A percentile compares a stretch with the other conserved stretches of the same genome.
Evolutionary conservation across 2,888 invertebrate genomes (phyloP).

Genomic region (Caenorhabditis zanzibari): DNA sequence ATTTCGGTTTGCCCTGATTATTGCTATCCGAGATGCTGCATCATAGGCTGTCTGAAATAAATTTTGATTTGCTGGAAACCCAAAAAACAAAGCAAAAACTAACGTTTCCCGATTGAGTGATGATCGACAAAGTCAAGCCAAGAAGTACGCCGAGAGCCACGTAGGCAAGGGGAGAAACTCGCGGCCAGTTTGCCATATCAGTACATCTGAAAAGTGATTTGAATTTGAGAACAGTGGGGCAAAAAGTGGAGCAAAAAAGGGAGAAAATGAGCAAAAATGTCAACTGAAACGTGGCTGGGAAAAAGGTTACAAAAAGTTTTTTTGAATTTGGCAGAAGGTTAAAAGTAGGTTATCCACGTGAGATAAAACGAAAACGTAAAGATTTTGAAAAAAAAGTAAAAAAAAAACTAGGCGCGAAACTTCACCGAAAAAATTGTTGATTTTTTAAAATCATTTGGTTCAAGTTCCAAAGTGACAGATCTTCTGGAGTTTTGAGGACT

Average conservation of each 20-base stretch:
- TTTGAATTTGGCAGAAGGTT: too few species aligned
- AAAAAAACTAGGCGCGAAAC: too few species aligned
- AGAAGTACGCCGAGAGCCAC: conserved; percentile 79
- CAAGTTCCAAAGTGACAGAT: too few species aligned
- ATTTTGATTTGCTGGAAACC: not conserved
- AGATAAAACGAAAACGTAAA: too few species aligned
- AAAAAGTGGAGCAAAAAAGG: not conserved
- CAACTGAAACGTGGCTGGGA: not conserved
- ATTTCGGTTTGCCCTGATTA: conserved; percentile 47
- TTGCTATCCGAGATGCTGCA: conserved; percentile 56
- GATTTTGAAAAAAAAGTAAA: too few species aligned
- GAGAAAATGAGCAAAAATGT: not conserved
- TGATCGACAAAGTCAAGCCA: conserved; percentile 77
- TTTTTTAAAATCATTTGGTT: too few species aligned
- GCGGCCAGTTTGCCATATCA: conserved; percentile 73
- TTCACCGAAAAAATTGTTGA: too few species aligned
- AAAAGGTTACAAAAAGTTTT: too few species aligned
- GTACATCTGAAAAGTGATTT: conserved; percentile 56
- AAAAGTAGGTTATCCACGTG: too few species aligned
- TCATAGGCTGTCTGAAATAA: conserved; percentile 67
- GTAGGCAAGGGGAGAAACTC: conserved; percentile 74
- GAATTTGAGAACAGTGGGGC: not conserved
- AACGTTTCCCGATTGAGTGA: conserved; percentile 72
- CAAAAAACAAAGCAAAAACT: conserved; percentile 5
- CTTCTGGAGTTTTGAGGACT: not conserved